phyloP scores from a whole-genome alignment of 1,140 invertebrate genomes.

The Charaxes varanes region DNA sequence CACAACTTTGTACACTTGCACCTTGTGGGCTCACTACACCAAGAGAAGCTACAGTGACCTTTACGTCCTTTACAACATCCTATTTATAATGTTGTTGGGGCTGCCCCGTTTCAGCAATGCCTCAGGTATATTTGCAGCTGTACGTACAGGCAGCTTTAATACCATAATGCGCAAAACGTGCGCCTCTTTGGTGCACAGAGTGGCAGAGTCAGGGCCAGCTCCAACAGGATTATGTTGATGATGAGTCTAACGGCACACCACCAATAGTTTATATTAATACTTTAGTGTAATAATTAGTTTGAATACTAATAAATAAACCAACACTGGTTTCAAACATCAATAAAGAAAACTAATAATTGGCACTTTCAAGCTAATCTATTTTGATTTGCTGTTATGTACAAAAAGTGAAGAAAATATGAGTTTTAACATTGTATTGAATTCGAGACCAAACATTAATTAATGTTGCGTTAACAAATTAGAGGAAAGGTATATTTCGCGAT shows the following conservation, averaged over 20 bases:
- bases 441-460: no score
- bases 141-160: background rate
- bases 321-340: no score
- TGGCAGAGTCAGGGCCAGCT: background rate
- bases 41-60: background rate
- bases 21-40: background rate
- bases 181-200: background rate
- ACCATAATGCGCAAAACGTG: background rate
- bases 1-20: background rate
- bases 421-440: no score
- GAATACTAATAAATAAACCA: no score
- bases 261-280: background rate
- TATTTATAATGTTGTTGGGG: slow-evolving; percentile 2
- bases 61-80: background rate
- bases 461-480: no score
- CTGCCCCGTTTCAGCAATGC: background rate
- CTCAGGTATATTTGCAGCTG: background rate
- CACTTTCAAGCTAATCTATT: no score
- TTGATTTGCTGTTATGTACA: no score
- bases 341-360: no score
- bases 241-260: no score
- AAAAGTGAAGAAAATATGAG: no score
- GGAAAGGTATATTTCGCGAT: no score
- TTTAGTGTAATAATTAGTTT: no score
- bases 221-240: background rate